Evolutionary conservation across 2,888 invertebrate genomes (phyloP).

Genomic region (Muschampia plurimacula): DNA sequence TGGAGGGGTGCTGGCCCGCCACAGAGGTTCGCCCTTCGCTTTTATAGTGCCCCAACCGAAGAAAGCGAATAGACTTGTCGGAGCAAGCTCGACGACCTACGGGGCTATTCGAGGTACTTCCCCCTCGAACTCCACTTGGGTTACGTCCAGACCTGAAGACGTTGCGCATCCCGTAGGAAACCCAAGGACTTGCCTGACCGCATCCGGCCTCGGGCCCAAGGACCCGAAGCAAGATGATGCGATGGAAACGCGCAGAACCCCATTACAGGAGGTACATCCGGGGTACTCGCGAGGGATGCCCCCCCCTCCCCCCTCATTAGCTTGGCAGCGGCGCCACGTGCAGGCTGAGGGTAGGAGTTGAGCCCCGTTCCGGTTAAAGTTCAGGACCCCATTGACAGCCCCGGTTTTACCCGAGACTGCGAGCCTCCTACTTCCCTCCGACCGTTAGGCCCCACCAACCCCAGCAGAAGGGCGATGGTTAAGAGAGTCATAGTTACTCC

Average conservation of each 20-base stretch:
- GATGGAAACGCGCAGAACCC: neutral
- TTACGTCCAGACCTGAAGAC: neutral
- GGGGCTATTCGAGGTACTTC: constrained; percentile 15
- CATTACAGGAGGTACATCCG: neutral
- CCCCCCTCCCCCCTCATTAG: constrained; percentile 13
- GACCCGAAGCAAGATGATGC: neutral
- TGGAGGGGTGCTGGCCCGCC: constrained; percentile 39
- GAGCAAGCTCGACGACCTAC: constrained; percentile 11
- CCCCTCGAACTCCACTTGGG: constrained; percentile 4
- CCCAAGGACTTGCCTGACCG: constrained; percentile 2
- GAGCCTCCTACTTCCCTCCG: neutral
- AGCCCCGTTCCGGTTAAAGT: constrained; percentile 6
- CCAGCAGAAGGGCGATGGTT: neutral
- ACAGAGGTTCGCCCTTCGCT: constrained; percentile 34
- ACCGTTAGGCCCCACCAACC: constrained; percentile 6
- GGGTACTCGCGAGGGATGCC: neutral
- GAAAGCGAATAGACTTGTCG: constrained; percentile 32
- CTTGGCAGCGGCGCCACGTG: constrained; percentile 41
- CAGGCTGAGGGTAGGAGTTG: constrained; percentile 43
- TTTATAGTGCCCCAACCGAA: constrained; percentile 41
- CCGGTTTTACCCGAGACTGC: neutral
- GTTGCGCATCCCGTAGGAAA: constrained; percentile 5
- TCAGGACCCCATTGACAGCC: constrained; percentile 16
- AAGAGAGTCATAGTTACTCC: constrained; percentile 46
- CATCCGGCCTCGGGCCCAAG: neutral